phyloP scores from a whole-genome alignment of 1,140 invertebrate genomes.

The Arion vulgaris region DNA sequence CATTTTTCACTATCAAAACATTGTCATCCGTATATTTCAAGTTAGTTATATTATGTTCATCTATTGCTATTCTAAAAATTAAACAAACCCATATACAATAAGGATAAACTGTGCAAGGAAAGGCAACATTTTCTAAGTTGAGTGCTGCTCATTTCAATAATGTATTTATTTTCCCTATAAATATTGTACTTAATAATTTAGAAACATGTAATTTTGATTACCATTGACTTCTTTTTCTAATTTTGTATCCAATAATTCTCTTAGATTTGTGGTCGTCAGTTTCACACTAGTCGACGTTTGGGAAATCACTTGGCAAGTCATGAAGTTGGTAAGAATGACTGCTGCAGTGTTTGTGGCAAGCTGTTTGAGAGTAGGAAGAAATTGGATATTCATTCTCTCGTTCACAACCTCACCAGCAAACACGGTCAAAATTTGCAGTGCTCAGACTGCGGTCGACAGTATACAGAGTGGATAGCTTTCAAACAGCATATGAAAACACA shows the following conservation, averaged over 20 bases:
- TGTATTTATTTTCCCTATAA: too few species aligned
- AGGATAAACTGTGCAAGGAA: too few species aligned
- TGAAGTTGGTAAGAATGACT: slow-evolving; percentile 44
- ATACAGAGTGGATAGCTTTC: slow-evolving; percentile 44
- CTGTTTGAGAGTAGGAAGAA: slow-evolving; percentile 46
- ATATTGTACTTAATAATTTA: too few species aligned
- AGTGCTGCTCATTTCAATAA: too few species aligned
- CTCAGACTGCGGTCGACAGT: slow-evolving; percentile 44
- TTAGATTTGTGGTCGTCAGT: slow-evolving; percentile 45
- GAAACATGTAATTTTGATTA: too few species aligned
- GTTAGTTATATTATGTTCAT: too few species aligned
- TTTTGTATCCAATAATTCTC: neutral
- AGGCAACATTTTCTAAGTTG: too few species aligned
- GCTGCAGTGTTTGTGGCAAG: slow-evolving; percentile 43
- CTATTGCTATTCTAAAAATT: too few species aligned
- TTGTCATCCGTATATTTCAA: too few species aligned
- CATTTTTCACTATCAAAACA: too few species aligned
- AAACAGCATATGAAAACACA: slow-evolving; percentile 49
- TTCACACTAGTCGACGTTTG: slow-evolving; percentile 41
- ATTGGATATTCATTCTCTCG: slow-evolving; percentile 38
- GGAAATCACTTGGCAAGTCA: slow-evolving; percentile 48
- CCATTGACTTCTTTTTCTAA: too few species aligned
- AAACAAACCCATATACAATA: too few species aligned
- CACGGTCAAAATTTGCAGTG: slow-evolving; percentile 37
- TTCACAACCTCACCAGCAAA: slow-evolving; percentile 39